These are phyloP conservation scores for Clarias macrocephalus DNA, from an alignment of 2,113 vertebrate genomes.

Conservation along the genomic window DNA sequence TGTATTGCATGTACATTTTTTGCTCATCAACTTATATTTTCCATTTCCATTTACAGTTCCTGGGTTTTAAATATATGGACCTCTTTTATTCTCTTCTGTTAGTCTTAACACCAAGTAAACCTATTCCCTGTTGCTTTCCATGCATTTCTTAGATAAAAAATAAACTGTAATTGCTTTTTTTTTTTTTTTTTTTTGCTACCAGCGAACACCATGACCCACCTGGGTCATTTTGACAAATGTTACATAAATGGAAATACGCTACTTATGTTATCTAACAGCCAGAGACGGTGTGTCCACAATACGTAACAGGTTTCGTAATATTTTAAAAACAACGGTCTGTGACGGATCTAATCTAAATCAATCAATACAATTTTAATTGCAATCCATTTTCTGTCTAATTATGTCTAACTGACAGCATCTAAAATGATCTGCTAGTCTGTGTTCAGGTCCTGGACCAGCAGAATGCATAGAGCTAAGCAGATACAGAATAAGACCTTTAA, in stretches of 20 bases:
- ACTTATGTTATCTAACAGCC: neutral
- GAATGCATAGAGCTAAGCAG: too few species aligned
- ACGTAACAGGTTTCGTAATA: neutral
- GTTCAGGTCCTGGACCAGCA: neutral
- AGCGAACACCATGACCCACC: neutral
- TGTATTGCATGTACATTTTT: neutral
- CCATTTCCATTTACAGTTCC: neutral
- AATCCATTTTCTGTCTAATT: neutral
- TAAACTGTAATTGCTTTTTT: slow-evolving; percentile 22
- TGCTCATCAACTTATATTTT: neutral
- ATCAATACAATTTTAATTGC: neutral
- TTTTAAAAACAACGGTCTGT: neutral
- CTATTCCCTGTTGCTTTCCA: neutral
- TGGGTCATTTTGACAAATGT: neutral
- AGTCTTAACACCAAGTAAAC: neutral
- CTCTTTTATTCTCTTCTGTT: neutral
- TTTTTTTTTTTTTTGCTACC: slow-evolving; percentile 13
- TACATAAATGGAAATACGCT: neutral
- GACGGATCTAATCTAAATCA: neutral
- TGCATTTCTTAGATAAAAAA: slow-evolving; percentile 12
- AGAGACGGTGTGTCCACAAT: slow-evolving; percentile 1
- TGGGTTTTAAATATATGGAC: neutral
- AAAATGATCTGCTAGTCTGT: neutral
- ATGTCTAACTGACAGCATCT: neutral
- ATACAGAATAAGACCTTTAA: neutral